Base-by-base conservation (phyloP, 53 echinoderm and acorn worm genomes). In the Stichopus horrens region DNA sequence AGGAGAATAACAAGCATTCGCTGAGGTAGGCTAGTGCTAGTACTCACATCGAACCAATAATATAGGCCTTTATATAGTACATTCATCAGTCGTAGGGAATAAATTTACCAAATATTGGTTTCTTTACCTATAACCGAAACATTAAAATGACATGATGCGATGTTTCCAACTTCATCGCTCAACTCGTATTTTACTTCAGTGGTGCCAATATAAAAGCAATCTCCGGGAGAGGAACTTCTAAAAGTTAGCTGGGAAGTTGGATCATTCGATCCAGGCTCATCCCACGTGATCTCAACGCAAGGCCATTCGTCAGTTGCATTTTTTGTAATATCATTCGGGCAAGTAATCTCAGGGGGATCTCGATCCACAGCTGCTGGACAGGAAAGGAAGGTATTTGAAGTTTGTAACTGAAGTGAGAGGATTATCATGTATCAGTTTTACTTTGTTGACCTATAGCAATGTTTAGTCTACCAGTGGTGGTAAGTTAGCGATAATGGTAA, bases 161-260 rank as follows among this genome's bases (percentile, higher is more conserved):
- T 84, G 74, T 94, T 94, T 13, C 94, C 91, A 16, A 90, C 91
- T 14, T 79, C 73, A 86, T 94, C 94, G 53, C 37, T 88, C 78
- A 91, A 93, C 68, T 86, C 81, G 57, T 95, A 95, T 56, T 83
- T 84, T 2, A 95, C 93, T 66, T 71, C 77, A 4, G 90, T 93
- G 6, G 21, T 58, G 52, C 91, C 91, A 7, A 79, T 78, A 22
- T 21, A 23, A 7, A 95, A 88, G 9, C 19, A 53, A 87, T 87
- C 91, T 21, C 89, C 92, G 0, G 95, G 93, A 5, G 77, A 74
- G 37, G 89, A 80, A 66, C 76, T 89, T 68, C 87, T 78, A 59
- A 83, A 86, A 8, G 79, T 65, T 23, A 54, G 57, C 21, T 88
- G 59, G 18, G 23, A 57, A 5, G 87, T 92, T 10, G 82, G 88